Evolutionary conservation across 1,140 invertebrate genomes (phyloP).

Genomic region (Aporrectodea caliginosa): DNA sequence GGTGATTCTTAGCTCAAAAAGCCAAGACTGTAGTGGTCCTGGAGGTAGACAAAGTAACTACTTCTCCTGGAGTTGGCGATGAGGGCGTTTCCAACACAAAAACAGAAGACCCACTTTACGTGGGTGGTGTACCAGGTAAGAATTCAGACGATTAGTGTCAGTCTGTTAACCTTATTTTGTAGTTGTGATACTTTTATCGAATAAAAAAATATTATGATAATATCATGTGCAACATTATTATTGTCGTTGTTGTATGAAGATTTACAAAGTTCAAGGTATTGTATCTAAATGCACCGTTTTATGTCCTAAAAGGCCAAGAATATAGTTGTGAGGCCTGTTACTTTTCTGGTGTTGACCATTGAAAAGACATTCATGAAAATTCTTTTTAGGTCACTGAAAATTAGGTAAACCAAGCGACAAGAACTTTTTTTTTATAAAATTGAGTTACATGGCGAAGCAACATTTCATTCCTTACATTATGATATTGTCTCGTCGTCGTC

Average conservation of each 20-base stretch:
- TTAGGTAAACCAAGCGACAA: too few species aligned
- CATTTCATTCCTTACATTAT: too few species aligned
- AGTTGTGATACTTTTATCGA: not conserved
- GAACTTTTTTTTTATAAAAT: too few species aligned
- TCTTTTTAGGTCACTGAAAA: too few species aligned
- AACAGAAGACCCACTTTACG: slow-evolving; percentile 78
- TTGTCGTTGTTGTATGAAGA: too few species aligned
- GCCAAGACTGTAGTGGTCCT: slow-evolving; percentile 76
- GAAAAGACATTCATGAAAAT: too few species aligned
- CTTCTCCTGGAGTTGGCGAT: slow-evolving; percentile 65
- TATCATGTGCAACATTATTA: not conserved
- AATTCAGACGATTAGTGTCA: not conserved
- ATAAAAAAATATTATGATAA: not conserved
- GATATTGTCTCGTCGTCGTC: too few species aligned
- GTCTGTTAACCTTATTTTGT: not conserved
- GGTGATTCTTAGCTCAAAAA: slow-evolving; percentile 70
- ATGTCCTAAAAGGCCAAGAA: too few species aligned
- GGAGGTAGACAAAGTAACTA: slow-evolving; percentile 69
- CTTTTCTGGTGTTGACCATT: too few species aligned
- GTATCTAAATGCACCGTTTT: too few species aligned
- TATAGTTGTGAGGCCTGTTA: not conserved
- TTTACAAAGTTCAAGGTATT: too few species aligned
- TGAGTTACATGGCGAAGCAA: too few species aligned
- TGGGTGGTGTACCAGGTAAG: slow-evolving; percentile 75
- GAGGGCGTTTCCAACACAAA: slow-evolving; percentile 66